These are phyloP conservation scores for Hypanus sabinus DNA, from an alignment of 2,113 vertebrate genomes.

Conservation along the genomic window DNA sequence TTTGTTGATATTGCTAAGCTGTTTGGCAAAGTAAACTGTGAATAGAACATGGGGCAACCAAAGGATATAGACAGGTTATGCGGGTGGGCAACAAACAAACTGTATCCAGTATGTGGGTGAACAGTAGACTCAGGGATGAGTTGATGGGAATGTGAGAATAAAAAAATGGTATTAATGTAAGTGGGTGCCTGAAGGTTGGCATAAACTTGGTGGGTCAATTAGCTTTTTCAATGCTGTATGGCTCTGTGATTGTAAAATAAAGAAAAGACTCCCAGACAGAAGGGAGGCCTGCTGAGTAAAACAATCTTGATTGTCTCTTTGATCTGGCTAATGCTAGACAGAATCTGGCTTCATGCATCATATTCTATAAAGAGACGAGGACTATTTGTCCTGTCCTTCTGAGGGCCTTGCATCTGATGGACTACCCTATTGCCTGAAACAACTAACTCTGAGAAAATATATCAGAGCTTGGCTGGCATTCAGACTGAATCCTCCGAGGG, in stretches of 20 bases:
- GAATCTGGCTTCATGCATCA: neutral
- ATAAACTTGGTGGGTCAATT: too few species aligned
- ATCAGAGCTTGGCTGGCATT: slow-evolving; percentile 7
- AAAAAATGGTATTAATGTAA: too few species aligned
- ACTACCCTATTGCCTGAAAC: neutral
- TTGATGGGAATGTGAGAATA: too few species aligned
- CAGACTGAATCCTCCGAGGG: slow-evolving; percentile 36
- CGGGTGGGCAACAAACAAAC: too few species aligned
- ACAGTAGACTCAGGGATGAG: too few species aligned
- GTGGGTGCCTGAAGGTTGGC: too few species aligned
- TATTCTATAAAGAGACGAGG: neutral
- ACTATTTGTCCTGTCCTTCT: neutral
- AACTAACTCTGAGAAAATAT: neutral
- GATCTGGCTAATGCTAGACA: neutral
- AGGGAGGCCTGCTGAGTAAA: neutral
- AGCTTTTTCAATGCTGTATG: too few species aligned
- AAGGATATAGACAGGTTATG: too few species aligned
- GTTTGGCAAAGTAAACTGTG: too few species aligned
- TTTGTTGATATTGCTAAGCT: too few species aligned
- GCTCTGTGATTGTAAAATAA: neutral
- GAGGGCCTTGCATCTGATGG: neutral
- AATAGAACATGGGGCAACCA: too few species aligned
- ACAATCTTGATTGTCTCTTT: neutral
- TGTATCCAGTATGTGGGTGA: too few species aligned
- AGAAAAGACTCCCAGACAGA: neutral